A percentile compares a stretch with the other conserved stretches of the same genome.
phyloP scores from a whole-genome alignment of 2,888 invertebrate species.

The Agriopis leucophaearia region DNA sequence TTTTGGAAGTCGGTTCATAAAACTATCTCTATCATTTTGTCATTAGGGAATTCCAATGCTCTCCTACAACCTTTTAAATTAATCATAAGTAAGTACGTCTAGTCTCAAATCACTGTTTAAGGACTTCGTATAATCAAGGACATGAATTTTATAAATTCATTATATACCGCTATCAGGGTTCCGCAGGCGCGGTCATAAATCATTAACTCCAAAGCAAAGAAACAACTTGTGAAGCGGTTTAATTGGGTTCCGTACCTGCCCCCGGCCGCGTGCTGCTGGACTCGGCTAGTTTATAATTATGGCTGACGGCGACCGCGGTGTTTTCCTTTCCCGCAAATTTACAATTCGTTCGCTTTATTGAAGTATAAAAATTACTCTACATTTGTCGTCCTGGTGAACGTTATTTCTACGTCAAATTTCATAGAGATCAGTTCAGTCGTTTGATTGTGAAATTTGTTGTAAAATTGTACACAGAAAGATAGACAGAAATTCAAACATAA shows the following conservation, averaged over 20 bases:
- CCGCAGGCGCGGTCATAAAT: slow-evolving; percentile 59
- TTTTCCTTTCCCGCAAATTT: background rate
- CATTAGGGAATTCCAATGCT: too few relatives aligned
- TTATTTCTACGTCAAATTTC: too few relatives aligned
- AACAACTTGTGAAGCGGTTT: slow-evolving; percentile 56
- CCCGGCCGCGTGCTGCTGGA: slow-evolving; percentile 9
- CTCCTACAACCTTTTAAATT: too few relatives aligned
- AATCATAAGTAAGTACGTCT: background rate
- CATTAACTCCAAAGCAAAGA: slow-evolving; percentile 61
- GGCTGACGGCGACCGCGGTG: background rate
- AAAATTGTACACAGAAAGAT: too few relatives aligned
- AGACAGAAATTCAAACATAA: too few relatives aligned
- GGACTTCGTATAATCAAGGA: slow-evolving; percentile 1
- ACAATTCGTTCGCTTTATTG: background rate
- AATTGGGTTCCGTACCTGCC: slow-evolving; percentile 52
- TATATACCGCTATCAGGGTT: slow-evolving; percentile 52
- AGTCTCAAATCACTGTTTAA: background rate
- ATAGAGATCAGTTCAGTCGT: too few relatives aligned
- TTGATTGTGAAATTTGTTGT: too few relatives aligned
- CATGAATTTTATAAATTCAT: slow-evolving; percentile 28
- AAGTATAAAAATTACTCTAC: too few relatives aligned
- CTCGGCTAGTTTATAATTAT: background rate
- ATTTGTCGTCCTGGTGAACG: too few relatives aligned
- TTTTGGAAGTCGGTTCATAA: too few relatives aligned
- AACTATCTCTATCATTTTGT: too few relatives aligned